Percentiles rank a stretch among this genome's conserved stretches.
Conservation (phyloP, 2,113 vertebrate genomes). For the Okapia johnstoni region DNA sequence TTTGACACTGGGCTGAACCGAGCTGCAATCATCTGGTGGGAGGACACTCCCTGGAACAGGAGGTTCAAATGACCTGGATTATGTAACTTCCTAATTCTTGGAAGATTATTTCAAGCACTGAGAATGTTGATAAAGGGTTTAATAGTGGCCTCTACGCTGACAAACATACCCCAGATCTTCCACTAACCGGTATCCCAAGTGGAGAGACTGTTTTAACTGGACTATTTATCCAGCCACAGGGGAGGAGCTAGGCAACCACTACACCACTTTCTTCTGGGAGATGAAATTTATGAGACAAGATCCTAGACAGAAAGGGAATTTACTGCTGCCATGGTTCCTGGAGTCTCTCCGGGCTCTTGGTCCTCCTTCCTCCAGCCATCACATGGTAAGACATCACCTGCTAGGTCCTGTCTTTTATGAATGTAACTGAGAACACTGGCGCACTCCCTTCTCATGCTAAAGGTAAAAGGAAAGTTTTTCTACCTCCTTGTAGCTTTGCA, state of each 20-base stretch:
- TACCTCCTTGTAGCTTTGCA: background rate
- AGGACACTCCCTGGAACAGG: background rate
- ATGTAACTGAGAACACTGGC: background rate
- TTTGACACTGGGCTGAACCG: background rate
- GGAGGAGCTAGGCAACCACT: background rate
- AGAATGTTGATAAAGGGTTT: background rate
- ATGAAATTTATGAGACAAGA: background rate
- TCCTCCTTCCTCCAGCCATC: background rate
- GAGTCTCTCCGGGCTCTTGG: background rate
- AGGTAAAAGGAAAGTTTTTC: background rate
- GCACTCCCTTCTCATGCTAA: background rate
- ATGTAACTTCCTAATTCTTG: background rate
- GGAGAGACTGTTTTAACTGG: background rate
- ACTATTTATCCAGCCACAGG: background rate
- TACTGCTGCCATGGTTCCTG: background rate
- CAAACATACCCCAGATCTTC: background rate
- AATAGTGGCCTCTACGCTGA: background rate
- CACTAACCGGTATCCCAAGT: background rate
- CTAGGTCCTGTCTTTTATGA: background rate
- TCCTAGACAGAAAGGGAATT: background rate
- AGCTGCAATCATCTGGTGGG: background rate
- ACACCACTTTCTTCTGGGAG: slow-evolving; percentile 11
- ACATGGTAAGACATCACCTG: background rate
- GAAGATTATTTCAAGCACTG: background rate
- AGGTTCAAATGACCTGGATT: background rate